Evolutionary conservation across 1,140 invertebrate genomes (phyloP), one percentile per base, ranked within the genome.

Genomic region (Protaetia brevitarsis): DNA sequence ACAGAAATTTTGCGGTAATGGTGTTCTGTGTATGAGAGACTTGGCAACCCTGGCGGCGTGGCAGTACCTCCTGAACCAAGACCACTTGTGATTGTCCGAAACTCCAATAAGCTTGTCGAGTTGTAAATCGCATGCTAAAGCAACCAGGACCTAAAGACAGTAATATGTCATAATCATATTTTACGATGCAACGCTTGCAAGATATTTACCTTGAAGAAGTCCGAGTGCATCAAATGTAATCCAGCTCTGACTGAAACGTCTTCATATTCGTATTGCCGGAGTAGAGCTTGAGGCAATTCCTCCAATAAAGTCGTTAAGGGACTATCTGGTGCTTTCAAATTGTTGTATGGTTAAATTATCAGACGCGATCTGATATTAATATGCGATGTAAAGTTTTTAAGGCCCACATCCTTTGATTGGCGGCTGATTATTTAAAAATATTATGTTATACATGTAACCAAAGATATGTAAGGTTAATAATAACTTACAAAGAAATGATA

Each of bases 61-160:
- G 76, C 95, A 97, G 79, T 97, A 97, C 6, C 94, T 85, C 62
- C 91, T 85, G 76, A 98, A 97, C 96, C 96, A 98, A 0, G 89
- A 87, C 95, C 95, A 97, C 70, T 94, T 93, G 70, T 93, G 89
- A 65, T 88, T 88, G 68, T 91, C 94, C 1, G 80, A 77, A 37
- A 84, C 84, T 67, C 85, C 89, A 1, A 85, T 81, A 65, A 88
- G 81, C 1, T 82, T 83, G 73, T 97, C 95, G 19, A 97, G 77
- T 63, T 92, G 91, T 7, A 97, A 83, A 70, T 96, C 92, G 79
- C 93, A 96, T 2, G 94, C 93, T 0, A 97, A 79, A 2, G 93
- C 94, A 0, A 94, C 90, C 51, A 97, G 79, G 5, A 91, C 90
- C 88, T 93, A 76, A 13, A 74, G 72, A 58, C 11, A 23, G 16